phyloP scores from a whole-genome alignment of 2,797 vertebrate species.

The Pitangus sulphuratus region DNA sequence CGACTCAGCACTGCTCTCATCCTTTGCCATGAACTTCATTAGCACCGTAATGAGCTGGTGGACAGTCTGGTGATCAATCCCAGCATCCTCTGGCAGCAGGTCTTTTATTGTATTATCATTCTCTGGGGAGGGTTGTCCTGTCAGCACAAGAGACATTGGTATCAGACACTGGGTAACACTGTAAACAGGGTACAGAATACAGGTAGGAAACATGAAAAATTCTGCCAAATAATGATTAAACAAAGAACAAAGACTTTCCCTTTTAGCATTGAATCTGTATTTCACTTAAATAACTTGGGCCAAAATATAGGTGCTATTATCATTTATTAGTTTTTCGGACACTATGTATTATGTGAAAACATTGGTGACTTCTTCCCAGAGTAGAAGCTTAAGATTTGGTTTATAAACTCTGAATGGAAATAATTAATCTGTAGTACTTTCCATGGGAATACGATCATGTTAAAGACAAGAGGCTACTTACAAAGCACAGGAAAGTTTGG shows the following conservation, averaged over 20 bases:
- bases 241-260: background rate
- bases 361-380: background rate
- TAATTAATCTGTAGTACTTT: background rate
- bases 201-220: background rate
- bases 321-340: background rate
- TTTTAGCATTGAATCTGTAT: background rate
- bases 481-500: background rate
- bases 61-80: conserved; percentile 98
- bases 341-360: background rate
- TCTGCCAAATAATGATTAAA: background rate
- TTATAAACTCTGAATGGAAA: background rate
- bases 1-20: conserved; percentile 93
- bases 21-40: conserved; percentile 99
- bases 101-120: conserved; percentile 92
- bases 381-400: background rate
- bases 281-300: background rate
- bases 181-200: background rate
- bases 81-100: conserved; percentile 92
- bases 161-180: background rate
- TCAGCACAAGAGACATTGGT: background rate
- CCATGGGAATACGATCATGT: background rate
- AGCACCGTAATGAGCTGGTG: conserved; percentile 97
- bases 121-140: conserved; percentile 89
- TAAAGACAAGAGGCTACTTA: background rate
- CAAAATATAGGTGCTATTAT: background rate